phyloP scores from a whole-genome alignment of 2,113 vertebrate genomes.

The Microtus oregoni region DNA sequence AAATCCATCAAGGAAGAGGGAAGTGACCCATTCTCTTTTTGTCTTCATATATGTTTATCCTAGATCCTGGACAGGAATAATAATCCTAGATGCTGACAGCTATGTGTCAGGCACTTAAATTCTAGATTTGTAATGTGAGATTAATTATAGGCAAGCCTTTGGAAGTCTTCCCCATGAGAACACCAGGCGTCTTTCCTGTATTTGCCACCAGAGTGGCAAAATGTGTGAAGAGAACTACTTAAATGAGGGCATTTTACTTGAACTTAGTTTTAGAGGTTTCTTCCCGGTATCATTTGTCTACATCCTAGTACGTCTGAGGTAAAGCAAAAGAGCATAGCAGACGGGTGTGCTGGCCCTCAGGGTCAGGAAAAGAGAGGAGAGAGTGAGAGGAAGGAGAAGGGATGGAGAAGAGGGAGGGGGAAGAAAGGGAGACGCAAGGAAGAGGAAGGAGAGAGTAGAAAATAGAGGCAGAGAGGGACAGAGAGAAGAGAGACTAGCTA shows the following conservation, averaged over 20 bases:
- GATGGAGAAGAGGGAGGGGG: too few relatives aligned
- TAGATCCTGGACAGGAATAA: neutral
- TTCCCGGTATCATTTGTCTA: neutral
- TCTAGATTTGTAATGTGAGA: neutral
- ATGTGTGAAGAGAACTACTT: neutral
- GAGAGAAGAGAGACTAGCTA: neutral
- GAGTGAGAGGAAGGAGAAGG: neutral
- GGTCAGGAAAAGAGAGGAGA: too few relatives aligned
- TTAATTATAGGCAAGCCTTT: neutral
- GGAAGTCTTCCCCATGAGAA: neutral
- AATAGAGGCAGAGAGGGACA: neutral
- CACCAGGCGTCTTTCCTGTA: neutral
- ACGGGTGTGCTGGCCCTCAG: neutral
- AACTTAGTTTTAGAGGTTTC: neutral
- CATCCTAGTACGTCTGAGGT: too few relatives aligned
- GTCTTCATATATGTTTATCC: neutral
- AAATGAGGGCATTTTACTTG: neutral
- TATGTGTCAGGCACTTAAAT: neutral
- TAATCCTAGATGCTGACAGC: neutral
- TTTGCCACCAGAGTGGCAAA: neutral
- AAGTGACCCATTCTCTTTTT: neutral
- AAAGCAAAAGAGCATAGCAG: too few relatives aligned
- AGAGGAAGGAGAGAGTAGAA: too few relatives aligned
- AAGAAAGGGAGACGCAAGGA: neutral
- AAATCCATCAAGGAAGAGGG: neutral